Conservation (phyloP, 2,113 vertebrate species). For the Ibidorhyncha struthersii region DNA sequence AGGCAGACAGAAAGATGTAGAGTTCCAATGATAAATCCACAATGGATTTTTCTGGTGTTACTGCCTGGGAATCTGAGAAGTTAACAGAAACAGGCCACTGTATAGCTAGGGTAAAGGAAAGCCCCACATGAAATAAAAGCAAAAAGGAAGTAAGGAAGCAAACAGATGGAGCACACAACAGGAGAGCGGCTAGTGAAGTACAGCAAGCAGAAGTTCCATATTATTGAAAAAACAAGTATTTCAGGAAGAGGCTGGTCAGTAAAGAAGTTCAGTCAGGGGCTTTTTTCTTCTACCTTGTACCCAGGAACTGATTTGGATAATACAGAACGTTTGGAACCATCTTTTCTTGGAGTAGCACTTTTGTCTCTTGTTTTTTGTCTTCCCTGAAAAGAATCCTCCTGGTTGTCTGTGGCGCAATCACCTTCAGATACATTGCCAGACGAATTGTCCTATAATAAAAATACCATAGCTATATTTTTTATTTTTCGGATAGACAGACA, state of each 20-base stretch:
- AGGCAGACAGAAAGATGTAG: background rate
- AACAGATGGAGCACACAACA: slow-evolving; percentile 63
- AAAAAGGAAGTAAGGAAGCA: slow-evolving; percentile 61
- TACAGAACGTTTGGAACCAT: slow-evolving; percentile 85
- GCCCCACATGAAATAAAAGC: slow-evolving; percentile 63
- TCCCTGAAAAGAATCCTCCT: slow-evolving; percentile 87
- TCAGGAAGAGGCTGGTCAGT: slow-evolving; percentile 77
- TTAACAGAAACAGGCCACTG: slow-evolving; percentile 55
- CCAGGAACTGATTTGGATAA: slow-evolving; percentile 91
- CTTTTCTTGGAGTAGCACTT: slow-evolving; percentile 85
- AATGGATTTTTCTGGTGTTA: background rate
- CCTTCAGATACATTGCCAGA: slow-evolving; percentile 93
- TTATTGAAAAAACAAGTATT: slow-evolving; percentile 57
- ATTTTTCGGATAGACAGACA: slow-evolving; percentile 38
- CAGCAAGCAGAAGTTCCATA: slow-evolving; percentile 66
- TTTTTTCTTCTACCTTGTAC: slow-evolving; percentile 99
- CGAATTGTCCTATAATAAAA: slow-evolving; percentile 89
- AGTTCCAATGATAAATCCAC: background rate
- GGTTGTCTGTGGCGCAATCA: slow-evolving; percentile 85
- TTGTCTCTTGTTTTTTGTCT: slow-evolving; percentile 90
- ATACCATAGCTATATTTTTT: slow-evolving; percentile 50
- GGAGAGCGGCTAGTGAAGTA: slow-evolving; percentile 61
- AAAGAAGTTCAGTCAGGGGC: slow-evolving; percentile 90
- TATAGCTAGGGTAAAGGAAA: slow-evolving; percentile 64
- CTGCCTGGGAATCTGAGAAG: slow-evolving; percentile 43